These are phyloP conservation scores for Mylabris sibirica DNA, from an alignment of 2,888 invertebrate genomes.

Conservation along the genomic window DNA sequence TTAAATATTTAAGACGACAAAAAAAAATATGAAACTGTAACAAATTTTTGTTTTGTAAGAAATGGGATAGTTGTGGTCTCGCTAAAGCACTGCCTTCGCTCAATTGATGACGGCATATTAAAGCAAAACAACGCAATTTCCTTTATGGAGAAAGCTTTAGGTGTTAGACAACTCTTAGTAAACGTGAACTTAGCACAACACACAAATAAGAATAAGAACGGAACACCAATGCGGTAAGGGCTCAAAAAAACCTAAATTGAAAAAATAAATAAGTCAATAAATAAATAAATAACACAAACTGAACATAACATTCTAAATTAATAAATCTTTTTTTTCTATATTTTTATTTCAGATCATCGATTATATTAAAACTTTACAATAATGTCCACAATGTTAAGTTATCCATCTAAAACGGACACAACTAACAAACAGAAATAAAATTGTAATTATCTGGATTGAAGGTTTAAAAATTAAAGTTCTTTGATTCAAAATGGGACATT, in stretches of 20 bases:
- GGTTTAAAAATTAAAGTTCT: no score
- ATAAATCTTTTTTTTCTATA: background rate
- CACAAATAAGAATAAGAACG: slow-evolving; percentile 52
- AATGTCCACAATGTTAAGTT: background rate
- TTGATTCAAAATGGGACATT: no score
- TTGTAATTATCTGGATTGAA: no score
- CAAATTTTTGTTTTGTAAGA: slow-evolving; percentile 4
- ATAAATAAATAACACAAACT: background rate
- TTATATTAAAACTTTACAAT: background rate
- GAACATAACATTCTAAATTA: background rate
- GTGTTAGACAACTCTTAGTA: slow-evolving; percentile 50
- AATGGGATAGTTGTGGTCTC: slow-evolving; percentile 53
- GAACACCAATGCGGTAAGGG: slow-evolving; percentile 45
- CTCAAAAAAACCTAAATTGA: background rate
- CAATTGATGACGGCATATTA: slow-evolving; percentile 52
- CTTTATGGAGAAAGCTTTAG: slow-evolving; percentile 51
- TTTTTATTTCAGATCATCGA: background rate
- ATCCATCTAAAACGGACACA: background rate
- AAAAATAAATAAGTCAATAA: background rate
- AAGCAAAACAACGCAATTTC: slow-evolving; percentile 58
- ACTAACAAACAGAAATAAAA: background rate
- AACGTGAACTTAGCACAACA: slow-evolving; percentile 57
- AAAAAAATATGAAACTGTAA: slow-evolving; percentile 37
- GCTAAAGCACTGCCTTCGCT: slow-evolving; percentile 57
- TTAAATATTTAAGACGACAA: slow-evolving; percentile 23